These are phyloP conservation scores for Natrix natrix DNA, from an alignment of 2,797 vertebrate species.

Conservation along the genomic window DNA sequence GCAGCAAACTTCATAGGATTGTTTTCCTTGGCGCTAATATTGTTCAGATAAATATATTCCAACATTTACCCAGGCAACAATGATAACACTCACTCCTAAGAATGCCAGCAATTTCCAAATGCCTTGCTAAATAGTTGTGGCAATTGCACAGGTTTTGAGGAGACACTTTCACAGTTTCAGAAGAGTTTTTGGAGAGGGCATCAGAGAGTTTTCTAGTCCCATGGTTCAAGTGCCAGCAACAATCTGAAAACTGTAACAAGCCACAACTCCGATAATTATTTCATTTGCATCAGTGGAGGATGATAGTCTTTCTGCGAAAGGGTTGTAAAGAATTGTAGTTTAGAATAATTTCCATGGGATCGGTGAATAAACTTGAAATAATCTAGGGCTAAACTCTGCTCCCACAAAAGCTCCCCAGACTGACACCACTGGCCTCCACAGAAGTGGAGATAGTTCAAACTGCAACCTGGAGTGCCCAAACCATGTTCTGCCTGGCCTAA, in stretches of 20 bases:
- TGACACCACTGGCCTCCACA: neutral
- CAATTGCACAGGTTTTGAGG: neutral
- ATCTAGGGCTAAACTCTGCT: neutral
- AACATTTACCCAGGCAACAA: conserved; percentile 31
- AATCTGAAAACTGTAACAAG: conserved; percentile 5
- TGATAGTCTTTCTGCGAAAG: neutral
- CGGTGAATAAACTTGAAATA: neutral
- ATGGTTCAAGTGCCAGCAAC: neutral
- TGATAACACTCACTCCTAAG: neutral
- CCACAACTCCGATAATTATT: conserved; percentile 20
- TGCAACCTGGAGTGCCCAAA: neutral
- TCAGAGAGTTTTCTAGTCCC: conserved; percentile 2
- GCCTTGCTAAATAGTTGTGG: conserved; percentile 3
- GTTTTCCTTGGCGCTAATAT: conserved; percentile 24
- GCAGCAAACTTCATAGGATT: conserved; percentile 11
- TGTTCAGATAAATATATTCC: conserved; percentile 10
- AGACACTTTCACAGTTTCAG: neutral
- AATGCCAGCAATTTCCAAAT: neutral
- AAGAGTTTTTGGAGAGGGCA: neutral
- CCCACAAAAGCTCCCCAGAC: neutral
- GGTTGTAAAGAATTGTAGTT: neutral
- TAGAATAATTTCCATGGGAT: neutral
- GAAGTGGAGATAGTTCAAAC: neutral
- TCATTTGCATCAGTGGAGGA: neutral
- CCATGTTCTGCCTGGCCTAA: neutral